Evolutionary conservation across 2,113 vertebrate species (phyloP).

Genomic region (Falco punctatus): DNA sequence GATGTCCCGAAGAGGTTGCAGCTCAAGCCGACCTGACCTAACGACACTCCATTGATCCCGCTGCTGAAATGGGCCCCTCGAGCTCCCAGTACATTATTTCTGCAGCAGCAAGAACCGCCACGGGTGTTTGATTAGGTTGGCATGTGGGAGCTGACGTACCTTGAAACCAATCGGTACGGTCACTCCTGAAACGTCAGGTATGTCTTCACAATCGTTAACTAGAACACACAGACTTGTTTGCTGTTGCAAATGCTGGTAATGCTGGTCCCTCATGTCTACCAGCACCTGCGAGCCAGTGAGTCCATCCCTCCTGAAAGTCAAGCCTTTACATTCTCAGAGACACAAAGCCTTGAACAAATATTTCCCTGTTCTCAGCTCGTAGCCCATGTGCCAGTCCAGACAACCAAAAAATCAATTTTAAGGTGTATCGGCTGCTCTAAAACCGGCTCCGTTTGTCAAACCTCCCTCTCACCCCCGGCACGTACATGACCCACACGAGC

Average conservation of each 20-base stretch:
- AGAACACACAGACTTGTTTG: neutral
- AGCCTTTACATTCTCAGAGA: neutral
- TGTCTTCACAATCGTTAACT: neutral
- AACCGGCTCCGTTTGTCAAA: neutral
- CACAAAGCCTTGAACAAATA: neutral
- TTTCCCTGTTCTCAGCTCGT: neutral
- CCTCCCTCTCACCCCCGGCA: neutral
- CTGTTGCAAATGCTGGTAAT: neutral
- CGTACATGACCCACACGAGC: accelerated
- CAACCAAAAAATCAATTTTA: neutral
- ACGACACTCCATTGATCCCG: accelerated
- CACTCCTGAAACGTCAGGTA: neutral
- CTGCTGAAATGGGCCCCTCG: neutral
- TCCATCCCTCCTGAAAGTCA: neutral
- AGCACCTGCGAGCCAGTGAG: neutral
- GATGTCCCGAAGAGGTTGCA: neutral
- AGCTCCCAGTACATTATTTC: neutral
- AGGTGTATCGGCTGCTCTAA: neutral
- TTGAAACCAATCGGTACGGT: neutral
- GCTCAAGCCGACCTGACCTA: neutral
- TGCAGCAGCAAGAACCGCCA: neutral
- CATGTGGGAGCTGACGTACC: neutral
- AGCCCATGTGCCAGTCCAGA: neutral
- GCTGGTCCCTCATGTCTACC: neutral
- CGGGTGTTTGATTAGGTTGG: accelerated